A percentile compares a stretch with the other conserved stretches of the same genome.
These are phyloP conservation scores for Epistrophe grossulariae DNA, from an alignment of 2,888 invertebrate species.

Conservation along the genomic window DNA sequence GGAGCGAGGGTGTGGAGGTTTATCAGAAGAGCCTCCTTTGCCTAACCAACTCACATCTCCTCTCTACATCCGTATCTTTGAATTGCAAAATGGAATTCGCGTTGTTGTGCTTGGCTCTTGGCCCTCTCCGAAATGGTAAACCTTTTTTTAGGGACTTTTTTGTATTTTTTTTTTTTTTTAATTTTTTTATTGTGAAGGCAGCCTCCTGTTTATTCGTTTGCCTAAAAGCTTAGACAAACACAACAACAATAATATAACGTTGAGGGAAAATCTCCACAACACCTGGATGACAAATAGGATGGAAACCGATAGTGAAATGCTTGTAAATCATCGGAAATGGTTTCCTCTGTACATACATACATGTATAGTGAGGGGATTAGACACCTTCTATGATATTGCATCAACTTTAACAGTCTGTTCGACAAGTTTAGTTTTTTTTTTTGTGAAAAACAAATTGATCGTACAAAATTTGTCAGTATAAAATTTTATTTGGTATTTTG, in stretches of 20 bases:
- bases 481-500: too few species aligned
- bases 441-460: too few species aligned
- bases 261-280: constrained; percentile 64
- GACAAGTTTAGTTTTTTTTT: neutral
- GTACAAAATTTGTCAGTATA: too few species aligned
- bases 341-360: neutral
- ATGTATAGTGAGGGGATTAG: constrained; percentile 30
- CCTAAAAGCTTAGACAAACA: constrained; percentile 61
- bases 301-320: constrained; percentile 71
- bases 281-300: constrained; percentile 74
- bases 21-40: neutral
- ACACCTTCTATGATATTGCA: constrained; percentile 41
- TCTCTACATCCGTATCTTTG: neutral
- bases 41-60: neutral
- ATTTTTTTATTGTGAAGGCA: constrained; percentile 3
- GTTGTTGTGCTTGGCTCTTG: constrained; percentile 57
- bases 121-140: constrained; percentile 48
- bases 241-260: constrained; percentile 44
- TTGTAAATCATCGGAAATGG: constrained; percentile 71
- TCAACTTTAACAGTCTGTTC: constrained; percentile 40
- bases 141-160: constrained; percentile 47
- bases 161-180: neutral
- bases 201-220: constrained; percentile 56
- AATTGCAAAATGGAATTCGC: constrained; percentile 48
- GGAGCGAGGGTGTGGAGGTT: neutral